Percentiles rank a stretch among this genome's conserved stretches.
phyloP scores from a whole-genome alignment of 2,113 vertebrate species.

The Tenebrosternarchus preto region DNA sequence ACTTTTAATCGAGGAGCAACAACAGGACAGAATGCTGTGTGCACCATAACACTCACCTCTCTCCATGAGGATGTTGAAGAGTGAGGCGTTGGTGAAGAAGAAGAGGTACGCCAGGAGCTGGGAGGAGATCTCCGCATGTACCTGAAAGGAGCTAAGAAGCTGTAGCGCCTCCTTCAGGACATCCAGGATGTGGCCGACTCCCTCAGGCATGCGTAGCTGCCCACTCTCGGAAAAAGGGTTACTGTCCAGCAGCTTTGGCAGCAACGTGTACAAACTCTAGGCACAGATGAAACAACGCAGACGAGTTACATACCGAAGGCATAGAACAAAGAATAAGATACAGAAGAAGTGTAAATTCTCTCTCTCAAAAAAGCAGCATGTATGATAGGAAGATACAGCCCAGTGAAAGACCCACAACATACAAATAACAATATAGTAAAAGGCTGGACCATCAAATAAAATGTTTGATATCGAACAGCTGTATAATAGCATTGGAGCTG shows the following conservation, averaged over 20 bases:
- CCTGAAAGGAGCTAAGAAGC: constrained; percentile 70
- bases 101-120: constrained; percentile 79
- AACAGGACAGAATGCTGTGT: not conserved
- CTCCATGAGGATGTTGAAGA: constrained; percentile 81
- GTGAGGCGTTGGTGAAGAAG: constrained; percentile 80
- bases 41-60: constrained; percentile 66
- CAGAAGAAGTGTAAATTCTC: too few species aligned
- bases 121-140: constrained; percentile 73
- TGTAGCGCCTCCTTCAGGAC: constrained; percentile 73
- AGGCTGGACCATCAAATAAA: too few species aligned
- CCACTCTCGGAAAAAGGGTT: constrained; percentile 76
- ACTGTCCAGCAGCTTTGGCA: constrained; percentile 74
- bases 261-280: constrained; percentile 74
- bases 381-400: not conserved
- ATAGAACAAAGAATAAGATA: too few species aligned
- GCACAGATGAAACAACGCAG: not conserved
- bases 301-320: not conserved
- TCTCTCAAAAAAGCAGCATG: not conserved
- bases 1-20: not conserved
- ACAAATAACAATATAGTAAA: not conserved
- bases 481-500: constrained; percentile 16
- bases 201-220: constrained; percentile 65
- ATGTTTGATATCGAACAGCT: too few species aligned
- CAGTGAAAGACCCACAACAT: not conserved
- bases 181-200: constrained; percentile 67